Evolutionary conservation across 2,797 vertebrate species (phyloP).

Genomic region (Artibeus jamaicensis): DNA sequence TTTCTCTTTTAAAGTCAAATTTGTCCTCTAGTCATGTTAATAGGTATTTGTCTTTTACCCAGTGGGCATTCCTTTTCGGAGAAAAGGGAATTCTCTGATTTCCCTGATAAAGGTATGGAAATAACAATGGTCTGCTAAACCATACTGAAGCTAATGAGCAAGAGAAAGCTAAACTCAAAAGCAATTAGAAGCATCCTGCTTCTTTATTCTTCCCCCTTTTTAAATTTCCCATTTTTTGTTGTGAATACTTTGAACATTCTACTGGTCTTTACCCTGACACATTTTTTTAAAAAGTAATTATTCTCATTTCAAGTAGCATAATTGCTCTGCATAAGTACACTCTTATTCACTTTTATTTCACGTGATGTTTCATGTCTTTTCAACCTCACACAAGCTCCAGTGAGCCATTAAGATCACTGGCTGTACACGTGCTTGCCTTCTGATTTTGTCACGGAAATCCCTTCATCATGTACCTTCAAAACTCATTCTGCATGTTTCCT

Average conservation of each 20-base stretch:
- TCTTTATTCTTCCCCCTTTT: neutral
- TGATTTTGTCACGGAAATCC: neutral
- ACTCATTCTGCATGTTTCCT: neutral
- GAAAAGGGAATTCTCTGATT: neutral
- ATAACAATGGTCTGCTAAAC: neutral
- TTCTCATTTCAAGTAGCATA: neutral
- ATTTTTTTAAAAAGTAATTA: neutral
- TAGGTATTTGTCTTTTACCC: neutral
- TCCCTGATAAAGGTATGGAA: neutral
- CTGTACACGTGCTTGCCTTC: neutral
- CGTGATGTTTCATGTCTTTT: neutral
- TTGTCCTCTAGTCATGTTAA: neutral
- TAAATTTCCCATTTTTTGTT: neutral
- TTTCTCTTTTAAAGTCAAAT: neutral
- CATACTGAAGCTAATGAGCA: neutral
- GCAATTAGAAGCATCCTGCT: neutral
- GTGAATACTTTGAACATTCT: neutral
- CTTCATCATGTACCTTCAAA: neutral
- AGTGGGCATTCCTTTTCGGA: neutral
- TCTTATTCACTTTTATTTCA: neutral
- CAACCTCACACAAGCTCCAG: neutral
- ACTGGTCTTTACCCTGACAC: neutral
- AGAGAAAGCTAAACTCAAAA: neutral
- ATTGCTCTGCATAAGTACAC: neutral
- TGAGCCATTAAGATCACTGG: neutral